Evolutionary conservation across 2,888 invertebrate genomes (phyloP), one percentile per base, ranked within the genome.

Genomic region (Clostera curtula): DNA sequence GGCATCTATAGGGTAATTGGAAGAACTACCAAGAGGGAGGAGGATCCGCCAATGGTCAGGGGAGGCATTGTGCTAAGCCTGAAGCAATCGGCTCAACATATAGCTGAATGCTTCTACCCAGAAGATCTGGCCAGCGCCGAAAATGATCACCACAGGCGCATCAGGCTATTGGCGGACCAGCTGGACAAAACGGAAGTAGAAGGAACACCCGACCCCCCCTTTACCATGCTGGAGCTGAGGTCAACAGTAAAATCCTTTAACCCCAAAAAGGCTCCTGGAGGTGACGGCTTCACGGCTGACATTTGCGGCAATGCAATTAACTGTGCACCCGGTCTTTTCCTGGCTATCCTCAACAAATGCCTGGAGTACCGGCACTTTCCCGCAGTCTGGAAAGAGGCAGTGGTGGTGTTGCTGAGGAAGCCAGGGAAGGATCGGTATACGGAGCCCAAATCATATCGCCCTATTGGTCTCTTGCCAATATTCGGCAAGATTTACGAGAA

Each of bases 31-130:
- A 27, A 12, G 12, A 21, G 25, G 16, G 7, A 20, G 1, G 24
- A 24, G 7, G 31, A 27, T 11, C n/a, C 11, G 2, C 20, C 17
- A 4, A 16, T 27, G 5, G 14, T 27, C 1, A 8, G 6, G 5
- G 10, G 27, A 4, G 20, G 20, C 3, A 18, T 13, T 14, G 4
- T 4, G 29, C 6, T 42, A 32, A 32, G 22, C 3, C 14, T 23
- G 2, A 6, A n/a, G 11, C 20, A 29, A 1, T 42, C 36, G 1
- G 35, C 27, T 0, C 6, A 4, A 0, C 13, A 29, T 0, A 15
- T 43, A 5, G 37, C 41, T 2, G 12, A 24, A 5, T 15, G 21
- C 1, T 29, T 29, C 21, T 29, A 20, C 13, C 29, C 29, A 4
- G 21, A 17, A 3, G 29, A 29, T 6, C 4, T 7, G 3, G 6